Conservation (phyloP, 2,888 invertebrate genomes). For the Calameuta pallipes region DNA sequence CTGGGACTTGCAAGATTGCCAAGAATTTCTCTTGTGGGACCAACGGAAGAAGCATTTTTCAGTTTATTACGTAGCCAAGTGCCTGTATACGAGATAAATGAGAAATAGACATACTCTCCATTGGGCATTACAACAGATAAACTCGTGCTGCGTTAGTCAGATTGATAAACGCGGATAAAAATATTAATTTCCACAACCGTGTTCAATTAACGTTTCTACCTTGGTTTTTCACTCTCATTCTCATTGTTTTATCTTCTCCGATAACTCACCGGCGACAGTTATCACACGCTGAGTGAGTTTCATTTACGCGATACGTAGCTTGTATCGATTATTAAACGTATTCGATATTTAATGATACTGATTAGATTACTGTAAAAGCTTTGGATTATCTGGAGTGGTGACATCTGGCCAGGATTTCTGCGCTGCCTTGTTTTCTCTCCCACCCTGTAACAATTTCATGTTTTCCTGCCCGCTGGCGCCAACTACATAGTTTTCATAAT, state of each 20-base stretch:
- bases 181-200: neutral
- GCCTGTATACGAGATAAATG: neutral
- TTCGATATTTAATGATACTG: slow-evolving; percentile 58
- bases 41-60: neutral
- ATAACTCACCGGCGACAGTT: neutral
- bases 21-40: neutral
- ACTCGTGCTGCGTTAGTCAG: neutral
- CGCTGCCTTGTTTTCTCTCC: neutral
- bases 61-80: neutral
- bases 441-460: neutral
- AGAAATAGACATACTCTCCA: neutral
- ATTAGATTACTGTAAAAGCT: slow-evolving; percentile 63
- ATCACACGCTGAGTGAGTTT: slow-evolving; percentile 30
- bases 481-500: neutral
- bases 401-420: slow-evolving; percentile 50
- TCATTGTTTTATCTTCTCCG: neutral
- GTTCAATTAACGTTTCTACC: neutral
- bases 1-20: neutral
- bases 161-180: neutral
- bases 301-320: slow-evolving; percentile 33
- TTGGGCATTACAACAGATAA: neutral
- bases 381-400: slow-evolving; percentile 57
- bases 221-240: neutral
- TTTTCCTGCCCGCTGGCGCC: neutral
- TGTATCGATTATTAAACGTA: slow-evolving; percentile 56